Conservation (phyloP, 2,888 invertebrate genomes). For the Geotrupes spiniger region DNA sequence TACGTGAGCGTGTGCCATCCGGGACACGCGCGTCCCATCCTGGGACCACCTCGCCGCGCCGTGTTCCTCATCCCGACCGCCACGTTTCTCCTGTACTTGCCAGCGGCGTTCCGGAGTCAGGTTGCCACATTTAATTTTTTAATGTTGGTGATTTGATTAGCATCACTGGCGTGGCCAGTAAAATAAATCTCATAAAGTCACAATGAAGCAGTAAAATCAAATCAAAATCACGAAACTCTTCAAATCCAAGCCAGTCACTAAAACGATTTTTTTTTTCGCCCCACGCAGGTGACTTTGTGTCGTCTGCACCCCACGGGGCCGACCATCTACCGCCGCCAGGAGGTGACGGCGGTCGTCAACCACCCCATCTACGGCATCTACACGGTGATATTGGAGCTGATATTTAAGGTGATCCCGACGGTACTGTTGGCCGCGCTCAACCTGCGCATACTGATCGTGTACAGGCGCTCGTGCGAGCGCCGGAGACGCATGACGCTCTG, state of each 20-base stretch:
- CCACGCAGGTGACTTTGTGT: slow-evolving; percentile 59
- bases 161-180: too few species aligned
- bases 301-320: slow-evolving; percentile 50
- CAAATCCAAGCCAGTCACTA: too few species aligned
- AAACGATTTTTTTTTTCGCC: too few species aligned
- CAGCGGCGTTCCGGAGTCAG: slow-evolving; percentile 63
- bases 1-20: slow-evolving; percentile 75
- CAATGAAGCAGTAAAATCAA: too few species aligned
- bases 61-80: slow-evolving; percentile 63
- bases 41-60: slow-evolving; percentile 63
- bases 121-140: too few species aligned
- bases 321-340: slow-evolving; percentile 53
- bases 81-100: slow-evolving; percentile 67
- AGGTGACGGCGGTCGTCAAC: slow-evolving; percentile 41
- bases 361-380: slow-evolving; percentile 52
- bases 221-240: too few species aligned
- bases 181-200: too few species aligned
- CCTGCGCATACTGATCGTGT: slow-evolving; percentile 63
- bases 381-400: slow-evolving; percentile 61
- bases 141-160: too few species aligned
- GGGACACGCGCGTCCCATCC: slow-evolving; percentile 61
- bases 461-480: slow-evolving; percentile 63
- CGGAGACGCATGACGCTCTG: slow-evolving; percentile 64
- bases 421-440: slow-evolving; percentile 64
- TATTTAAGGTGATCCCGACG: slow-evolving; percentile 68